A percentile compares a stretch with the other conserved stretches of the same genome.
phyloP scores from a whole-genome alignment of 2,113 vertebrate genomes.

The Hemichromis elongatus region DNA sequence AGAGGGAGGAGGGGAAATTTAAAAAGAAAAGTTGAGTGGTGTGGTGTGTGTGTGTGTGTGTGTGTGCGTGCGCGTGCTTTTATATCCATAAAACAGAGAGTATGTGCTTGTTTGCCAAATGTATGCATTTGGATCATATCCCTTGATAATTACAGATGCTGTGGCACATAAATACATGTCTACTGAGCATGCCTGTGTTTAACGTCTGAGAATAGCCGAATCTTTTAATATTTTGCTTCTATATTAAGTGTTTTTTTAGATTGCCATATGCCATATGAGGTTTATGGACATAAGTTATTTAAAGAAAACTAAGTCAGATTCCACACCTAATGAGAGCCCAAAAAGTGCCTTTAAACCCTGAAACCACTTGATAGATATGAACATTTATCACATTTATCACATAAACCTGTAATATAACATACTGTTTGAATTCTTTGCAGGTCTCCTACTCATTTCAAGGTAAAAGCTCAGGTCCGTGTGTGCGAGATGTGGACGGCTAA shows the following conservation, averaged over 20 bases:
- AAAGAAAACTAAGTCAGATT: background rate
- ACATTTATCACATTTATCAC: background rate
- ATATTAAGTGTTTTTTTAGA: background rate
- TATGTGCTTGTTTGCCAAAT: background rate
- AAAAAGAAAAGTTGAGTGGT: background rate
- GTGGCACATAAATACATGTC: background rate
- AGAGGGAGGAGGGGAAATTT: background rate
- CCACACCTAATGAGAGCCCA: background rate
- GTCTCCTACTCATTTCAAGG: slow-evolving; percentile 82
- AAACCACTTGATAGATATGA: background rate
- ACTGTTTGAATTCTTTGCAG: background rate
- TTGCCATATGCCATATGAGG: background rate
- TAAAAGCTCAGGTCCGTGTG: slow-evolving; percentile 80
- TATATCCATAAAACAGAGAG: background rate
- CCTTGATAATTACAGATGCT: slow-evolving; percentile 29
- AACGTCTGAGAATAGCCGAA: background rate
- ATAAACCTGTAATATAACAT: background rate
- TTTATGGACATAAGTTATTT: background rate
- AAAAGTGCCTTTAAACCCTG: background rate
- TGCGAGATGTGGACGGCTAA: slow-evolving; percentile 91
- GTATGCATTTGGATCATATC: slow-evolving; percentile 1
- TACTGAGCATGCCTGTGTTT: background rate
- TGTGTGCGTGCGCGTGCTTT: background rate
- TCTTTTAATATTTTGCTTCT: slow-evolving; percentile 11
- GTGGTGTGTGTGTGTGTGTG: background rate